These are phyloP conservation scores for Galago senegalensis DNA, from an alignment of 2,797 vertebrate species.

Conservation along the genomic window DNA sequence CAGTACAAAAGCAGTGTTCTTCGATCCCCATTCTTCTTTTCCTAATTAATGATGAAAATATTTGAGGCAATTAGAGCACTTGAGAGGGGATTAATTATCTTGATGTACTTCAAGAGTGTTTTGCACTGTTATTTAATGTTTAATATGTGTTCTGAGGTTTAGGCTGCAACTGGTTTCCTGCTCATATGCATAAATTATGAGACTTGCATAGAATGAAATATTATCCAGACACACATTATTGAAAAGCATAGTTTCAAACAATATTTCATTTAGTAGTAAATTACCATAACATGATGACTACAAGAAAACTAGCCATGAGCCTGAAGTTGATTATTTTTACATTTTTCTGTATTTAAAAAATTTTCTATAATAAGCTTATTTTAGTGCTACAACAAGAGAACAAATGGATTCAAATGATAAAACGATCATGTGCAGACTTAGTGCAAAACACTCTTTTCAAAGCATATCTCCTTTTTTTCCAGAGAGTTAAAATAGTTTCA, in stretches of 20 bases:
- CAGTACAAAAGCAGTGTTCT: background rate
- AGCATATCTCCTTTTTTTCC: background rate
- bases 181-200: background rate
- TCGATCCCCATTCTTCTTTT: background rate
- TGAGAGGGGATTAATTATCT: slow-evolving; percentile 59
- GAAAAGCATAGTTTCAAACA: slow-evolving; percentile 15
- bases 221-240: background rate
- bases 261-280: background rate
- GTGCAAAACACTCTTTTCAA: background rate
- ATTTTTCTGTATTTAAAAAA: background rate
- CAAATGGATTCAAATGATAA: background rate
- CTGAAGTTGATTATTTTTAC: background rate
- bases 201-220: background rate
- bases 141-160: slow-evolving; percentile 20
- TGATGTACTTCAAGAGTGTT: slow-evolving; percentile 42
- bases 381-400: background rate
- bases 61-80: slow-evolving; percentile 33
- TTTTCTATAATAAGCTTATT: background rate
- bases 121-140: slow-evolving; percentile 40
- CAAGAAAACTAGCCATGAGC: background rate
- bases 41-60: slow-evolving; percentile 68
- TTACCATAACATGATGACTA: background rate
- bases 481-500: background rate
- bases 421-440: background rate
- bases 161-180: background rate